Base-by-base conservation (phyloP, 1,140 invertebrate species). In the Adoxophyes honmai region DNA sequence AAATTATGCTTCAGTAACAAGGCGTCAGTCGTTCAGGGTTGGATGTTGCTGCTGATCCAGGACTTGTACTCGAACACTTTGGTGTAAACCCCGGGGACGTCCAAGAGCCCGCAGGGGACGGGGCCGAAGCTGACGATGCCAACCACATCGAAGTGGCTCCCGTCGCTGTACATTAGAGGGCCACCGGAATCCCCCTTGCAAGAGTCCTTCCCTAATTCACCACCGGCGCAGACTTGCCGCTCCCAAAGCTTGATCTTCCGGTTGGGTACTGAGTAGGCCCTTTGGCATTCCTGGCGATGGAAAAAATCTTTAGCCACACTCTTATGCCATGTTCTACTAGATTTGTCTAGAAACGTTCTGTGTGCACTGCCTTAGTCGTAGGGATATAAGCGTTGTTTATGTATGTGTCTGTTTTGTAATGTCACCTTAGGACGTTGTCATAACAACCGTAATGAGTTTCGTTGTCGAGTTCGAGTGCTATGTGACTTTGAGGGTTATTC, bases 121-220 rank as follows among this genome's bases (percentile, higher is more conserved):
- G 90, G 83, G 5, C 93, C 92, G 73, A 91, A 93, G 65, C 92
- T 93, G 4, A 93, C 92, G 3, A 93, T 77, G 5, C 93, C 93
- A n/a, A 82, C 61, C 0, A 81, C 58, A 38, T 78, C 73, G 62
- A 62, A 79, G 0, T 54, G 16, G 6, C 48, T 59, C 0, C 62
- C 66, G 38, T 87, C 81, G 14, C 90, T 75, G 62, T 85, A 86
- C 89, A 92, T 91, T 0, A 93, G 62, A 0, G 91, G 91, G 0
- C 91, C 91, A 2, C 91, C 92, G 1, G 89, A 91, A 61, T 92
- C 91, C 0, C 85, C 86, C 34, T 75, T 79, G 64, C 86, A 89
- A 0, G 82, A 78, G 68, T 89, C 87, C 38, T 78, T 76, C 8
- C 71, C 81, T 18, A 66, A 59, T 16, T 73, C 67, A 0, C 82